Evolutionary conservation across 2,888 invertebrate species (phyloP).

Genomic region (Pandemis heparana): DNA sequence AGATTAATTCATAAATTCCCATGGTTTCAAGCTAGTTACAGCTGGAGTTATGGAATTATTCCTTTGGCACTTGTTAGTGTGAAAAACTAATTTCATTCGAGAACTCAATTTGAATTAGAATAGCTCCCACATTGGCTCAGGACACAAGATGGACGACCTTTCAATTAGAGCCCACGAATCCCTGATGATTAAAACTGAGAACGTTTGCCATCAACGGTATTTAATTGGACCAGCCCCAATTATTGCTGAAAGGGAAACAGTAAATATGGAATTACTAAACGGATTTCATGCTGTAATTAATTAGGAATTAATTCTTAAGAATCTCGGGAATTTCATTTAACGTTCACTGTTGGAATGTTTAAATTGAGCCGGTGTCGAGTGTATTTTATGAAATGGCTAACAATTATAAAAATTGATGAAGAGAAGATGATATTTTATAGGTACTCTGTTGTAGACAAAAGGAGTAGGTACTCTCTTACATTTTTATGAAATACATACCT

Average conservation of each 20-base stretch:
- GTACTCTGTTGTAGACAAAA: too few relatives aligned
- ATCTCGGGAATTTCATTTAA: conserved; percentile 7
- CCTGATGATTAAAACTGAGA: conserved; percentile 54
- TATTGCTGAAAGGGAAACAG: conserved; percentile 49
- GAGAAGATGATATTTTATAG: neutral
- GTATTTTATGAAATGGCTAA: neutral
- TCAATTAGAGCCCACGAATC: conserved; percentile 57
- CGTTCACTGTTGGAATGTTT: neutral
- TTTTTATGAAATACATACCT: too few relatives aligned
- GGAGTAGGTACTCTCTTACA: too few relatives aligned
- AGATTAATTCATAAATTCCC: too few relatives aligned
- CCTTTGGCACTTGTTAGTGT: neutral
- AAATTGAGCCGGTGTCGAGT: neutral
- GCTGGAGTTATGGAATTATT: neutral
- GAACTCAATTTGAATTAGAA: conserved; percentile 11
- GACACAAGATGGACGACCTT: conserved; percentile 49
- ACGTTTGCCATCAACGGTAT: conserved; percentile 44
- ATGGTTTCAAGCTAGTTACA: neutral
- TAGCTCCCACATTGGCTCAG: conserved; percentile 26
- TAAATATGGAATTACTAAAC: conserved; percentile 50
- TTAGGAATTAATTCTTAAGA: conserved; percentile 4
- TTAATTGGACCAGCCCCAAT: conserved; percentile 45
- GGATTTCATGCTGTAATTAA: conserved; percentile 8
- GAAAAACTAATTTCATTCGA: conserved; percentile 4
- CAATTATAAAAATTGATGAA: neutral